phyloP scores from a whole-genome alignment of 2,113 vertebrate species.

The Gobio gobio region DNA sequence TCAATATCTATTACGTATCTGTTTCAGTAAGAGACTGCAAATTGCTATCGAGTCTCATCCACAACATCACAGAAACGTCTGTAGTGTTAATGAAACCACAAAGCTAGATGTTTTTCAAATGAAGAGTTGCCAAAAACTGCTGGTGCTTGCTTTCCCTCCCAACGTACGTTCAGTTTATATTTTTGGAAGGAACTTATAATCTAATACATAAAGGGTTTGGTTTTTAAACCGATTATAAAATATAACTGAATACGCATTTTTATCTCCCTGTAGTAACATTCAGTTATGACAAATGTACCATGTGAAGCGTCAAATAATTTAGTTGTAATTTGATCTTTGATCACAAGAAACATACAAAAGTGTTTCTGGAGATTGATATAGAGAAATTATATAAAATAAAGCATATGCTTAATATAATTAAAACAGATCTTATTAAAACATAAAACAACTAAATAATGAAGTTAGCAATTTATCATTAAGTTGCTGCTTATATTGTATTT shows the following conservation, averaged over 20 bases:
- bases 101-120: constrained; percentile 15
- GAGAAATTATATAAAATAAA: constrained; percentile 74
- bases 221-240: neutral
- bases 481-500: constrained; percentile 69
- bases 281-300: constrained; percentile 60
- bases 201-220: neutral
- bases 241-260: neutral
- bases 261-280: constrained; percentile 52
- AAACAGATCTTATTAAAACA: constrained; percentile 72
- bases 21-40: neutral
- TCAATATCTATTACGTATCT: neutral
- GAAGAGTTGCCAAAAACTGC: neutral
- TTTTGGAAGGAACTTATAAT: neutral
- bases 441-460: constrained; percentile 67
- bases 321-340: constrained; percentile 64
- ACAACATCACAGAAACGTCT: constrained; percentile 27
- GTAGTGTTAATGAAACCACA: constrained; percentile 31
- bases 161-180: neutral
- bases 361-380: constrained; percentile 59
- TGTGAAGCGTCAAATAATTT: constrained; percentile 62
- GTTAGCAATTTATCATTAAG: constrained; percentile 63
- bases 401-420: constrained; percentile 66
- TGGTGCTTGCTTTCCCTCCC: constrained; percentile 30
- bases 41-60: constrained; percentile 5
- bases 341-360: constrained; percentile 69